Percentiles rank a stretch among this genome's conserved stretches.
Evolutionary conservation across 2,888 invertebrate genomes (phyloP).

Genomic region (Muschampia plurimacula): DNA sequence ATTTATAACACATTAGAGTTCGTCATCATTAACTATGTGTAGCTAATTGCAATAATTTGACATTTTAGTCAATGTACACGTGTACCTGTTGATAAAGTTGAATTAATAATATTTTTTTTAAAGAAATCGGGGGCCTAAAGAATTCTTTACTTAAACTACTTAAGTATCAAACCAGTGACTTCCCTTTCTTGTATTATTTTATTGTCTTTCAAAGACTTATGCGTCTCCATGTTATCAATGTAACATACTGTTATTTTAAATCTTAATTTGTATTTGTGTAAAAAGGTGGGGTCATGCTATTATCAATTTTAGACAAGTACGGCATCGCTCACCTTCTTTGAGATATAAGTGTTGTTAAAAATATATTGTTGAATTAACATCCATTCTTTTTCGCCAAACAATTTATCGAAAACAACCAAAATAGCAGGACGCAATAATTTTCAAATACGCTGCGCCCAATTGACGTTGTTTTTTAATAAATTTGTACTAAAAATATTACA

Average conservation of each 20-base stretch:
- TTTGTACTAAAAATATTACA: too few relatives aligned
- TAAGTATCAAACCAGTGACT: conserved; percentile 52
- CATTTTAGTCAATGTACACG: conserved; percentile 70
- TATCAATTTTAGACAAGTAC: background rate
- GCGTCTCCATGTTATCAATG: conserved; percentile 14
- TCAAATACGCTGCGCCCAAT: background rate
- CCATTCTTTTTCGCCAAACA: background rate
- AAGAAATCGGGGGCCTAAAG: conserved; percentile 66
- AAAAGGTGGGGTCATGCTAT: conserved; percentile 22
- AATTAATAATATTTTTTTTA: conserved; percentile 51
- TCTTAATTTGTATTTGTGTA: conserved; percentile 22
- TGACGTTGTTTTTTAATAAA: background rate
- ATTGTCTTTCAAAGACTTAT: conserved; percentile 34
- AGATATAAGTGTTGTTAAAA: background rate
- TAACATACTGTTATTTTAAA: conserved; percentile 28
- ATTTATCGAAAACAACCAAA: background rate
- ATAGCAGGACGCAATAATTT: too few relatives aligned
- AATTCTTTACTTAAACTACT: conserved; percentile 21
- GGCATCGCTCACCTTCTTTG: background rate
- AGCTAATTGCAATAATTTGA: conserved; percentile 63
- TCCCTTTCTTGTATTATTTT: conserved; percentile 47
- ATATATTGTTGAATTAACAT: background rate
- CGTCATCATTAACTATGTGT: conserved; percentile 48
- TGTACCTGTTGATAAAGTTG: conserved; percentile 72
- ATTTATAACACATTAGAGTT: conserved; percentile 48